Evolutionary conservation across 2,888 invertebrate species (phyloP).

Genomic region (Empis livida): DNA sequence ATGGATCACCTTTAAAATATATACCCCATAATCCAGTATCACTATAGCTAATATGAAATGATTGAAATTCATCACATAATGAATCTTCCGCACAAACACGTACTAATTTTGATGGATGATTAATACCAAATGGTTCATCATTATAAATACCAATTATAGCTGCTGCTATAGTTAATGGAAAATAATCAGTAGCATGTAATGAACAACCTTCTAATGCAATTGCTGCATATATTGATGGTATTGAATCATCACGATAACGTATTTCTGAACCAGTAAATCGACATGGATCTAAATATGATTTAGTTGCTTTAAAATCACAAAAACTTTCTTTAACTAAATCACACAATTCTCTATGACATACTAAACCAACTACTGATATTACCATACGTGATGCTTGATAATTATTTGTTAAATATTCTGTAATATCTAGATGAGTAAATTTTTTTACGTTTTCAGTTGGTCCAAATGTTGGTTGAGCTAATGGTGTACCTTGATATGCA

Average conservation of each 20-base stretch:
- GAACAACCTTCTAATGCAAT: slow-evolving; percentile 85
- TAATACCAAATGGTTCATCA: slow-evolving; percentile 80
- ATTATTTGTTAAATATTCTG: slow-evolving; percentile 68
- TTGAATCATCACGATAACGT: slow-evolving; percentile 72
- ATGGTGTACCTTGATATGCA: slow-evolving; percentile 82
- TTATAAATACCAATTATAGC: slow-evolving; percentile 85
- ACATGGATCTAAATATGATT: slow-evolving; percentile 55
- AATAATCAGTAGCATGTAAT: slow-evolving; percentile 86
- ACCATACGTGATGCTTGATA: slow-evolving; percentile 87
- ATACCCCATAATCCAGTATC: slow-evolving; percentile 95
- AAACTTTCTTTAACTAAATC: slow-evolving; percentile 68
- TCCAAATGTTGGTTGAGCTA: slow-evolving; percentile 87
- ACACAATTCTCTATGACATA: slow-evolving; percentile 70
- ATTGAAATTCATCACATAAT: slow-evolving; percentile 81
- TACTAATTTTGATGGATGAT: slow-evolving; percentile 71
- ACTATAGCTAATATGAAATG: slow-evolving; percentile 94
- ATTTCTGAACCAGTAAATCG: slow-evolving; percentile 82
- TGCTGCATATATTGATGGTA: slow-evolving; percentile 84
- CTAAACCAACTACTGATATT: slow-evolving; percentile 82
- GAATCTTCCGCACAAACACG: slow-evolving; percentile 51
- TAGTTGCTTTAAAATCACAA: slow-evolving; percentile 43
- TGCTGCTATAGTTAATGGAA: slow-evolving; percentile 91
- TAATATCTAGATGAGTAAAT: slow-evolving; percentile 60
- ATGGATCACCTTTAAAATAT: slow-evolving; percentile 67
- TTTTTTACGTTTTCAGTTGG: slow-evolving; percentile 76